phyloP scores from a whole-genome alignment of 2,797 vertebrate species.

The Tangara arthus region DNA sequence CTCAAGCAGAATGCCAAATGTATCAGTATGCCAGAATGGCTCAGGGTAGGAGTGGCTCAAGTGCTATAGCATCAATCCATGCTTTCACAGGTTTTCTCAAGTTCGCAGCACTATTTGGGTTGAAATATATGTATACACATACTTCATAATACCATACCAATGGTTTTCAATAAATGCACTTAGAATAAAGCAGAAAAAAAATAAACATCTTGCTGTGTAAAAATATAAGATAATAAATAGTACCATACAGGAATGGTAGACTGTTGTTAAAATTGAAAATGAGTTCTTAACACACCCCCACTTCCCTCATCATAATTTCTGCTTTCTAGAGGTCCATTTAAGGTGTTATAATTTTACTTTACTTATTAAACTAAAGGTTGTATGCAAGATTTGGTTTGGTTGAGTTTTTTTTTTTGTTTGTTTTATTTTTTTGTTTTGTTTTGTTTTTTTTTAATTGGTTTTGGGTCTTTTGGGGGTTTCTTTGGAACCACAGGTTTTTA shows the following conservation, averaged over 20 bases:
- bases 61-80: neutral
- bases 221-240: neutral
- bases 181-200: neutral
- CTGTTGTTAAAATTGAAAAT: neutral
- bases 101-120: neutral
- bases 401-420: neutral
- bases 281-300: neutral
- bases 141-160: neutral
- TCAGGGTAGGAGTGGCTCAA: neutral
- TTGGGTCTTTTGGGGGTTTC: neutral
- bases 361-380: neutral
- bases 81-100: neutral
- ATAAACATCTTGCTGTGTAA: neutral
- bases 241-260: neutral
- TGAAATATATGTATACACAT: neutral
- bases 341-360: neutral
- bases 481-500: neutral
- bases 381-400: neutral
- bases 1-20: neutral
- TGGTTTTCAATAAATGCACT: neutral
- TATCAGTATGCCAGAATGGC: neutral
- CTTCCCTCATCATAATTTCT: neutral
- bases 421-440: no score
- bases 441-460: neutral
- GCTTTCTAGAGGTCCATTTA: neutral